Conservation (phyloP, 1,140 invertebrate species). For the Sesamia nonagrioides region DNA sequence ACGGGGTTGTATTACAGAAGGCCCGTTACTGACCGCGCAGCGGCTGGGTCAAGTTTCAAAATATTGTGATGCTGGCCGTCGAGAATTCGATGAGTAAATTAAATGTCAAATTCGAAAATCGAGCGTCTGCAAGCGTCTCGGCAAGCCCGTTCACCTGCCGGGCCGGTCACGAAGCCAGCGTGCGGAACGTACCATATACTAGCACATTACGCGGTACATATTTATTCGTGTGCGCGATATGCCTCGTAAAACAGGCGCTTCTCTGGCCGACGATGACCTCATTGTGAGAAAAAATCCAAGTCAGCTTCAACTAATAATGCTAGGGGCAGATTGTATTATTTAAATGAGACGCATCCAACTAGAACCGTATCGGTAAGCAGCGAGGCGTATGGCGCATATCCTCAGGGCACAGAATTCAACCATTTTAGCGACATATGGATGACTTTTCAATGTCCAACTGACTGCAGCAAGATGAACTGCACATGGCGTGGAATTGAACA, state of each 20-base stretch:
- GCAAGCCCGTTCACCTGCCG: slow-evolving; percentile 63
- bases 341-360: slow-evolving; percentile 63
- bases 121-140: slow-evolving; percentile 56
- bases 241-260: slow-evolving; percentile 65
- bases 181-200: slow-evolving; percentile 57
- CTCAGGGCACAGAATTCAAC: slow-evolving; percentile 53
- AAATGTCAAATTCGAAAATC: slow-evolving; percentile 62
- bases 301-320: slow-evolving; percentile 51
- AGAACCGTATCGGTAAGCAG: slow-evolving; percentile 58
- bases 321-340: slow-evolving; percentile 62
- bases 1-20: slow-evolving; percentile 49
- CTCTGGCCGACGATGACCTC: slow-evolving; percentile 65
- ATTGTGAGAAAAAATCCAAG: slow-evolving; percentile 69
- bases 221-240: slow-evolving; percentile 64
- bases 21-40: slow-evolving; percentile 61
- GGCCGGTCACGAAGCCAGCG: slow-evolving; percentile 60
- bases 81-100: slow-evolving; percentile 59
- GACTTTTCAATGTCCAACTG: slow-evolving; percentile 58
- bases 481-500: slow-evolving; percentile 71
- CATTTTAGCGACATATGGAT: slow-evolving; percentile 63
- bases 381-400: slow-evolving; percentile 59
- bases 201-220: slow-evolving; percentile 61
- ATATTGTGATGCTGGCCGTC: slow-evolving; percentile 74
- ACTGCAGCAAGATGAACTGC: slow-evolving; percentile 66
- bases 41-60: slow-evolving; percentile 74